phyloP scores from a whole-genome alignment of 2,888 invertebrate species.

The Andrena trimmerana region DNA sequence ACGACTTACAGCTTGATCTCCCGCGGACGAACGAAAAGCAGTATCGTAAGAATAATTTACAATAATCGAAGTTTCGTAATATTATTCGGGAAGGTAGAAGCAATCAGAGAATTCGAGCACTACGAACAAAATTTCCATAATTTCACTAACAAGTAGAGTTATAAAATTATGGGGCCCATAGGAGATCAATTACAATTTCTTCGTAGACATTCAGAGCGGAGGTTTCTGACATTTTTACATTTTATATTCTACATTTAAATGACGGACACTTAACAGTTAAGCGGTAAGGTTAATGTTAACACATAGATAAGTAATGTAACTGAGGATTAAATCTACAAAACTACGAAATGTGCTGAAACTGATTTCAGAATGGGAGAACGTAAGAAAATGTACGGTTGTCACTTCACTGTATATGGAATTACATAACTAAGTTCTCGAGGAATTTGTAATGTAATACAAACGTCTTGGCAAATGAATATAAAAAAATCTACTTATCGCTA shows the following conservation, averaged over 20 bases:
- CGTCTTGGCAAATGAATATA: conserved; percentile 41
- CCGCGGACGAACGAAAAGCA: conserved; percentile 11
- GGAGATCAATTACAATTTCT: conserved; percentile 38
- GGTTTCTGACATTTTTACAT: conserved; percentile 1
- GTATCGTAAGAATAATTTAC: neutral
- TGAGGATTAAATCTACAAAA: conserved; percentile 39
- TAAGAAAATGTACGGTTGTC: conserved; percentile 50
- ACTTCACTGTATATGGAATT: conserved; percentile 56
- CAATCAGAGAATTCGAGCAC: neutral
- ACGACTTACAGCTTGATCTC: conserved; percentile 21
- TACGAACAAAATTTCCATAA: neutral
- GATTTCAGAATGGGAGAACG: conserved; percentile 11
- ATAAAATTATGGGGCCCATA: conserved; percentile 11
- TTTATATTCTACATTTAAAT: conserved; percentile 25
- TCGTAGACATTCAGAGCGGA: conserved; percentile 9
- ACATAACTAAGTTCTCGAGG: conserved; percentile 44
- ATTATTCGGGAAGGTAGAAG: neutral
- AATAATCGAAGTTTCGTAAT: neutral
- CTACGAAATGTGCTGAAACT: conserved; percentile 29
- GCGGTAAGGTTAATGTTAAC: conserved; percentile 37
- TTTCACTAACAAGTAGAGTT: neutral
- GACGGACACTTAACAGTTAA: conserved; percentile 19
- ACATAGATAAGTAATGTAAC: conserved; percentile 43
- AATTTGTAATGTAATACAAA: conserved; percentile 40
- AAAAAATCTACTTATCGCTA: conserved; percentile 50